phyloP scores from a whole-genome alignment of 2,888 invertebrate genomes.

The Nephrotoma appendiculata region DNA sequence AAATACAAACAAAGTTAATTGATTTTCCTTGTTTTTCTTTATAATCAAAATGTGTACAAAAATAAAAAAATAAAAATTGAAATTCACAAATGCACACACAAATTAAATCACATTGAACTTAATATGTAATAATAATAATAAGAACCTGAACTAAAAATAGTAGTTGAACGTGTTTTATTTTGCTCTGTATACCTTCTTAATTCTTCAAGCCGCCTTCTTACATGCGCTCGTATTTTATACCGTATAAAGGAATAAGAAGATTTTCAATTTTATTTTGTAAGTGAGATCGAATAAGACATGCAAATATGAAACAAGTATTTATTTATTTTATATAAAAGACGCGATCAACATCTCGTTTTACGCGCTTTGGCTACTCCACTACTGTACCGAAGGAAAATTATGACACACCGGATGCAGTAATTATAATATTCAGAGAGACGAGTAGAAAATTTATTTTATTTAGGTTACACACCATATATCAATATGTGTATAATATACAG shows the following conservation, averaged over 20 bases:
- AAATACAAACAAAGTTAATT: neutral
- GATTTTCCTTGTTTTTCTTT: neutral
- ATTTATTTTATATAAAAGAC: neutral
- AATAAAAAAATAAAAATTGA: neutral
- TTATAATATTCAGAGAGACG: neutral
- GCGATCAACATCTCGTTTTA: neutral
- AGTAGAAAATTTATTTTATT: neutral
- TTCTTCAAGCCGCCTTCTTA: neutral
- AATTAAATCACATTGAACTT: neutral
- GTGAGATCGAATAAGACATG: neutral
- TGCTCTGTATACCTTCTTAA: neutral
- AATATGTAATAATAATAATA: neutral
- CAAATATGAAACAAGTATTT: neutral
- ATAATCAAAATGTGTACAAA: neutral
- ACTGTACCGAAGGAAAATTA: neutral
- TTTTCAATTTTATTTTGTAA: neutral
- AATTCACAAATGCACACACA: neutral
- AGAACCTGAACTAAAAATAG: neutral
- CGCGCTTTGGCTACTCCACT: neutral
- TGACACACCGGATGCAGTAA: neutral
- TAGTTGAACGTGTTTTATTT: neutral
- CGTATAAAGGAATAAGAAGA: neutral
- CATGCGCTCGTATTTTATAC: neutral
- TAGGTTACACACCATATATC: neutral
- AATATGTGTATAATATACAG: neutral